Evolutionary conservation across 2,888 invertebrate genomes (phyloP).

Genomic region (Ferrisia virgata): DNA sequence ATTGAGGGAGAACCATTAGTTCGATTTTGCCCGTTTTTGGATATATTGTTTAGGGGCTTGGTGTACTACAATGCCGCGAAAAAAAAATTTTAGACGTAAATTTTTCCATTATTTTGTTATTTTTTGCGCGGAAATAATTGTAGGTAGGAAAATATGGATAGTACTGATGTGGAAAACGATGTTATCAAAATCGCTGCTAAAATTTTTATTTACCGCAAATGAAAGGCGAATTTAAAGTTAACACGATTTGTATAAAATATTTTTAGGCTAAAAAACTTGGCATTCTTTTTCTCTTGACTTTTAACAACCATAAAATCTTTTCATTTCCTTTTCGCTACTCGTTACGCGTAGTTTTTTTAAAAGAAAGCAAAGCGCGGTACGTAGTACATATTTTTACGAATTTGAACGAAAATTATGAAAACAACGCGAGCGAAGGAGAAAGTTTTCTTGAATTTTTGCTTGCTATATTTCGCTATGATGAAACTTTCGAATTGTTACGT

Average conservation of each 20-base stretch:
- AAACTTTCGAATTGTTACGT: neutral
- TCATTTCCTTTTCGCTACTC: conserved; percentile 8
- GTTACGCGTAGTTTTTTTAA: neutral
- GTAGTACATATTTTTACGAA: neutral
- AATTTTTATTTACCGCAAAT: neutral
- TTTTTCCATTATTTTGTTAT: too few relatives aligned
- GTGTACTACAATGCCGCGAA: too few relatives aligned
- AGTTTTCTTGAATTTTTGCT: neutral
- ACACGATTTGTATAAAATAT: conserved; percentile 12
- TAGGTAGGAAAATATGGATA: too few relatives aligned
- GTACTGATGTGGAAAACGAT: too few relatives aligned
- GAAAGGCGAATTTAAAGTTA: neutral
- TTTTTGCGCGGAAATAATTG: too few relatives aligned
- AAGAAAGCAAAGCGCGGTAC: neutral
- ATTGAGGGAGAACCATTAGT: too few relatives aligned
- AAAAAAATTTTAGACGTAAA: too few relatives aligned
- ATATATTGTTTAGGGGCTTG: too few relatives aligned
- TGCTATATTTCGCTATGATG: neutral
- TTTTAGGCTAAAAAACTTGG: neutral
- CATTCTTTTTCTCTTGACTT: neutral
- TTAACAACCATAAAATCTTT: neutral
- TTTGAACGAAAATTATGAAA: neutral
- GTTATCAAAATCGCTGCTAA: neutral
- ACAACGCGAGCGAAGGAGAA: neutral
- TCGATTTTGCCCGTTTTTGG: too few relatives aligned